Evolutionary conservation across 2,888 invertebrate genomes (phyloP), one percentile per base, ranked within the genome.

Genomic region (Drosophila peninsularis): DNA sequence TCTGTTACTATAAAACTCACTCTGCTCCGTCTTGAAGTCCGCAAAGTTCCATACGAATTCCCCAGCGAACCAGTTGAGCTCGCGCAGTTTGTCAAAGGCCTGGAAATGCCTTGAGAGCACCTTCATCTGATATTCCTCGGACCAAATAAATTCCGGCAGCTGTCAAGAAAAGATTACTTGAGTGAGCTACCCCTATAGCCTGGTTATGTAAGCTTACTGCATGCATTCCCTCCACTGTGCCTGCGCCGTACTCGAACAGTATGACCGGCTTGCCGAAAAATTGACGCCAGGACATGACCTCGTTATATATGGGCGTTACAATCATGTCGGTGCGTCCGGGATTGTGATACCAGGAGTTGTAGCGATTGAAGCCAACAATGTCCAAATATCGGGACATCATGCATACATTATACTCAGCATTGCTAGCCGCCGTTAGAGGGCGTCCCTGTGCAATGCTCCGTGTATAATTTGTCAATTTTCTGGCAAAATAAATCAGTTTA

Each of bases 1-100:
- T 21, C 27, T 44, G 6, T 17, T 24, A 24, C 24, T 24, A 24
- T 24, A 24, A 4, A 24, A 62, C 6, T 92, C 91, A 97, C 97
- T 94, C 94, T 98, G 97, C 60, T 95, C 96, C 5, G 99, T 99
- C 93, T 98, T 97, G 91, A 99, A 99, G 92, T 99, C 99, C 0
- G 99, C 99, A 92, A 99, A 99, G 92, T 99, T 99, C 99, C 99
- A 99, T 52, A 99, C 96, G 94, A 99, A 98, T 93, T 99, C 99
- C 1, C 99, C 99, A 36, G 97, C 95, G 86, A 99, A 97, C 93
- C 96, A 97, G n/a, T 95, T 95, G 54, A 94, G 92, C 2, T 93
- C 92, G 56, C 97, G 94, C 21, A 98, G 92, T 41, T 93, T 92
- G 91, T 99, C 99, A 90, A 99, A 99, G 0, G 97, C 98, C 90